Conservation (phyloP, 2,113 vertebrate genomes). For the Strix aluco region DNA sequence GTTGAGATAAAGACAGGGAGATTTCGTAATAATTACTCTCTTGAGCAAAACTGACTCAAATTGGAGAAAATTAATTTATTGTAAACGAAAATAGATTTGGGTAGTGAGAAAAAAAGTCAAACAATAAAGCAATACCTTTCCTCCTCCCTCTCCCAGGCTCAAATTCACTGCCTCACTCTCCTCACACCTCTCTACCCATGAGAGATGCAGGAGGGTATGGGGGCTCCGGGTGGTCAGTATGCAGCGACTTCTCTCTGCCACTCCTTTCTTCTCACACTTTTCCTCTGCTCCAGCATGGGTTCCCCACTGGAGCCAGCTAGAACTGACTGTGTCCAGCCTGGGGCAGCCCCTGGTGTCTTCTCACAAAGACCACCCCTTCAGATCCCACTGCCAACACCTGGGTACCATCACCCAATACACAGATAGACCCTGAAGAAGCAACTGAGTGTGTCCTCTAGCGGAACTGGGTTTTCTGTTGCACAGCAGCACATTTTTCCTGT, state of each 20-base stretch:
- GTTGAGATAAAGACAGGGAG: background rate
- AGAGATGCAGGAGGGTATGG: background rate
- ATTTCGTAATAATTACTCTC: background rate
- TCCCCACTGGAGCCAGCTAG: background rate
- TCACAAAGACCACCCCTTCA: background rate
- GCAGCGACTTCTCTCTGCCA: background rate
- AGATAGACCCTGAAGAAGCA: background rate
- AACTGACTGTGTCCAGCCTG: accelerated
- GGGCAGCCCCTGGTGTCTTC: too few relatives aligned
- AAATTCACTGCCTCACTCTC: background rate
- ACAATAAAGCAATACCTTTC: background rate
- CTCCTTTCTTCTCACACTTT: background rate
- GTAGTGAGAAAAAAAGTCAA: background rate
- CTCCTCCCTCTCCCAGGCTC: background rate
- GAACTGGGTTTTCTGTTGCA: background rate
- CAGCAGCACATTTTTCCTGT: background rate
- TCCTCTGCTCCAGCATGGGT: background rate
- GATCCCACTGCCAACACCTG: background rate
- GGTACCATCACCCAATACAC: background rate
- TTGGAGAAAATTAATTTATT: background rate
- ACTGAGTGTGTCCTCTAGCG: background rate
- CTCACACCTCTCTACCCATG: background rate
- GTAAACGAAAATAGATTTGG: background rate
- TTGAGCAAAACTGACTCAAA: background rate
- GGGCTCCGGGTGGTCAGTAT: background rate